Conservation (phyloP, 2,113 vertebrate species). For the Vidua chalybeata region DNA sequence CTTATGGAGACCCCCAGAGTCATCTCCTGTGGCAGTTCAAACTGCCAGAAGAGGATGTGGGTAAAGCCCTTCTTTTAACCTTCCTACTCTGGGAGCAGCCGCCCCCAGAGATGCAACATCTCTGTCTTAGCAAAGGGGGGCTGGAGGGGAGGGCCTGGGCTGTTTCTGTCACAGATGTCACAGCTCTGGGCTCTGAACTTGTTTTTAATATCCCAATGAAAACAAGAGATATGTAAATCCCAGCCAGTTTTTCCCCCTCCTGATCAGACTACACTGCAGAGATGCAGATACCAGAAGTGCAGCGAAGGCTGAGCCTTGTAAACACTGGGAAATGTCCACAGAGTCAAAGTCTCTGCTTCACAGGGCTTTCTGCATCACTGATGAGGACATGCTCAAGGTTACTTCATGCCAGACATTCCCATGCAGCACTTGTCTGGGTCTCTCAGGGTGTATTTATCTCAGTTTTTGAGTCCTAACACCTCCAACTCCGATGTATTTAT, state of each 20-base stretch:
- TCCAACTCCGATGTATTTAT: slow-evolving; percentile 8
- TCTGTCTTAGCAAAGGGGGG: background rate
- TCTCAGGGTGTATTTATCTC: slow-evolving; percentile 49
- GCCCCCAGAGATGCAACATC: background rate
- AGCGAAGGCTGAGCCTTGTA: background rate
- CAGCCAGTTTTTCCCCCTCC: background rate
- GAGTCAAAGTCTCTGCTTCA: background rate
- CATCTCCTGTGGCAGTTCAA: background rate
- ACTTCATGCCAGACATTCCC: background rate
- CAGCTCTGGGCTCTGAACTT: background rate
- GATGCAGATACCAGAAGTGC: background rate
- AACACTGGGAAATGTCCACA: background rate
- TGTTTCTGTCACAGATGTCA: background rate
- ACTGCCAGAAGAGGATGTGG: background rate
- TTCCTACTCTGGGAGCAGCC: background rate
- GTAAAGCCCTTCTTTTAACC: background rate
- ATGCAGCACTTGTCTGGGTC: slow-evolving; percentile 3
- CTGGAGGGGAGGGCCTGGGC: background rate
- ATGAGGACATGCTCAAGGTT: slow-evolving; percentile 35
- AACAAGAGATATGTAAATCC: background rate
- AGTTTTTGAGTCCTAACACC: background rate
- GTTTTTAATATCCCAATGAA: background rate
- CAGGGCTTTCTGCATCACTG: background rate
- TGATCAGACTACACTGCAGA: background rate
- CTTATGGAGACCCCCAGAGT: background rate